Base-by-base conservation (phyloP, 2,113 vertebrate genomes). In the Tetrax tetrax region DNA sequence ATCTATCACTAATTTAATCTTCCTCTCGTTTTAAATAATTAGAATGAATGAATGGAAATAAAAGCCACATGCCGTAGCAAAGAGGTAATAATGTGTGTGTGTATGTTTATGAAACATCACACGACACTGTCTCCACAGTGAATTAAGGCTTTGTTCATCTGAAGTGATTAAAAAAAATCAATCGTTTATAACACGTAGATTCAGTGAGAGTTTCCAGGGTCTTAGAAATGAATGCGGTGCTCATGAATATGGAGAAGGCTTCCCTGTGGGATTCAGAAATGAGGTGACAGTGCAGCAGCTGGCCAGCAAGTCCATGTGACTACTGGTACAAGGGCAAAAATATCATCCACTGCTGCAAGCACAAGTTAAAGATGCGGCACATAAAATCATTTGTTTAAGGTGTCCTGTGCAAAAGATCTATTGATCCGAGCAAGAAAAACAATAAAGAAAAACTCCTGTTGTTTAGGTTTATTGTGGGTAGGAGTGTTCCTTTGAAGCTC, bases 241-340 rank as follows among this genome's bases (percentile, higher is more conserved):
- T 96, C 87, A 95, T 96, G 89, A 95, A 95, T 95, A 97, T 95
- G 86, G 86, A 97, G 82, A 3, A 95, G 65, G 37, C 71, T 97
- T 96, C 90, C 94, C 92, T 87, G 65, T 60, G 76, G 80, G 92
- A 95, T 77, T 95, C 69, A 89, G 96, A 94, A 96, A 78, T 70
- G 79, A 94, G 80, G 68, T 89, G 95, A 96, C 91, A 93, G 75
- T 93, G 83, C 83, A 94, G 90, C 95, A 96, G 79, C 92, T 94
- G 95, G 92, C 90, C 82, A 91, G 59, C 68, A 93, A 72, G 79
- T 94, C 76, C 38, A 2, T 83, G 48, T 95, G 92, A 65, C 90
- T 94, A 5, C 63, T 86, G 86, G 65, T 83, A 81, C 76, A 84
- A 69, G 48, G n/a, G 91, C 90, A 89, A 91, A 72, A 89, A 81